Conservation (phyloP, 2,797 vertebrate species). For the Artibeus lituratus region DNA sequence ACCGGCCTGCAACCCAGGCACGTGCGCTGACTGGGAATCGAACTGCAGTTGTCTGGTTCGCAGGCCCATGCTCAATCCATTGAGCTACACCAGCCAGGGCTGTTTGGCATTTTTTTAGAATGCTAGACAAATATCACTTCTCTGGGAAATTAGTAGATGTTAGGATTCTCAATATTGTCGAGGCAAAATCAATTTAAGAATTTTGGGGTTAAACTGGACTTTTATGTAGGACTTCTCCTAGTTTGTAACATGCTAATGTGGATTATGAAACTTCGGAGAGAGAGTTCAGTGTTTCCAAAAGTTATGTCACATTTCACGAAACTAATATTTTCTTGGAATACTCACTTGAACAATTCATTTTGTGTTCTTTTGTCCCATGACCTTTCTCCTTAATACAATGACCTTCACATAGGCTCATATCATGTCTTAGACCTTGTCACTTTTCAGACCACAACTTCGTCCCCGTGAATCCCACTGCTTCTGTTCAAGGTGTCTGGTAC, state of each 20-base stretch:
- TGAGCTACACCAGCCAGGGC: too few relatives aligned
- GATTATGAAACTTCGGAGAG: neutral
- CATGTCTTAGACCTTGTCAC: neutral
- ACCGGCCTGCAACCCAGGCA: too few relatives aligned
- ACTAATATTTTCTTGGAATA: neutral
- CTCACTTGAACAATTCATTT: neutral
- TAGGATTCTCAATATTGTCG: neutral
- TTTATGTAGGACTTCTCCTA: neutral
- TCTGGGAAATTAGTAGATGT: neutral
- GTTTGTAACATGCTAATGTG: neutral
- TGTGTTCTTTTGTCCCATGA: neutral
- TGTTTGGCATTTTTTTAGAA: too few relatives aligned
- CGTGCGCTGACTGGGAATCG: too few relatives aligned
- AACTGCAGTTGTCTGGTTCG: too few relatives aligned
- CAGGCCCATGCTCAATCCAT: too few relatives aligned
- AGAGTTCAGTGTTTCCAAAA: neutral
- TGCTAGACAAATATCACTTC: neutral
- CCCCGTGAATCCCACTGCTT: neutral
- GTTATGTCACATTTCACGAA: neutral
- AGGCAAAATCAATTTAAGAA: conserved; percentile 29
- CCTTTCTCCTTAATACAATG: neutral
- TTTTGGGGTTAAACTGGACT: neutral
- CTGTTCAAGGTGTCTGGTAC: neutral
- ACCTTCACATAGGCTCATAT: neutral
- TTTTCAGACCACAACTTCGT: neutral